Evolutionary conservation across 2,113 vertebrate genomes (phyloP), one percentile per base, ranked within the genome.

Genomic region (Eudyptes chrysolophus): DNA sequence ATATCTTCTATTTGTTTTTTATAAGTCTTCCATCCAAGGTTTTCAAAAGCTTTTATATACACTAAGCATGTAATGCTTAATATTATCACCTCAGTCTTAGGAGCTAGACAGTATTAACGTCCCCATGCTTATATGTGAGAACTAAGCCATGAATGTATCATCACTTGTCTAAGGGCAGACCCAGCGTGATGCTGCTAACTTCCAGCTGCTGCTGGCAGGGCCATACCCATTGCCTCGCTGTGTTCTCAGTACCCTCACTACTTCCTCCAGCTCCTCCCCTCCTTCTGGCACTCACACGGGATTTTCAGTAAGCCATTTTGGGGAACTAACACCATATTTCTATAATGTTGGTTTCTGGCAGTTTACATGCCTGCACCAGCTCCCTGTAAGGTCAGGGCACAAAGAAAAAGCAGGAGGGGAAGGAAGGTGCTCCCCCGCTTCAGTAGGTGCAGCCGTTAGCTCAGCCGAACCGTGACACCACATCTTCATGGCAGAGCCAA

Each of bases 191-290:
- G 48, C 49, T 65, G 52, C 21, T 15, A 29, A 12, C 54, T 61
- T 38, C 26, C 52, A 61, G 66, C 72, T 54, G 34, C 69, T 46
- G 89, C 51, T 38, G 64, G 51, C 21, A 36, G 40, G 42, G 17
- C 55, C 5, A 6, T 15, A 13, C 15, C 61, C 60, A 5, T 0
- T 5, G 14, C 4, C 18, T 11, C 10, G 0, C 66, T 3, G 11
- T 1, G 34, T 4, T 4, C 30, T 26, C 61, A 2, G 19, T 1
- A 66, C 20, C 60, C 40, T 16, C 27, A 3, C 10, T 12, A 18
- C 70, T n/a, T 3, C 4, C 60, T 36, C 51, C 87, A 34, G 49
- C 54, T 51, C 48, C 58, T 18, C 20, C 68, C 18, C 74, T 72
- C 40, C 52, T 66, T 2, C 77, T 25, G 27, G 55, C 81, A 44